Evolutionary conservation across 2,797 vertebrate species (phyloP), one percentile per base, ranked within the genome.

Genomic region (Cephalopachus bancanus): DNA sequence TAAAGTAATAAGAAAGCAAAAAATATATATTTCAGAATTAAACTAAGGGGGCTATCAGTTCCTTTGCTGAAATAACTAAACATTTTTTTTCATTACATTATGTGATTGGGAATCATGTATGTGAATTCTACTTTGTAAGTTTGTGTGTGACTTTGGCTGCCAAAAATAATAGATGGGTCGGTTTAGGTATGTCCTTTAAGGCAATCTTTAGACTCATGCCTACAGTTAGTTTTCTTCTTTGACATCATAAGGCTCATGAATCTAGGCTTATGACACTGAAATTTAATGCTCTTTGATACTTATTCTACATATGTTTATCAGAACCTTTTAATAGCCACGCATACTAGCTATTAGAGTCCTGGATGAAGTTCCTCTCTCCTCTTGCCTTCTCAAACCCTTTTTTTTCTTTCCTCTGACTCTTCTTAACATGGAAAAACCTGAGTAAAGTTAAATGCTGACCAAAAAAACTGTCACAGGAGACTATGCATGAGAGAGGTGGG

Each of bases 211-310:
- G 33, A 75, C 84, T 97, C 51, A 76, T 55, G 0, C 0, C 28
- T 95, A 30, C 16, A 24, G 49, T 78, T 93, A 44, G 9, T 55
- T 86, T 88, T 93, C 65, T 86, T 76, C 15, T 44, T 71, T 95
- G 37, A 90, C 20, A 83, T 11, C 19, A 19, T 44, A 44, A 67
- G 75, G 72, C 51, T 92, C 28, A 76, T 92, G n/a, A 84, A 53
- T 87, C 64, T 74, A 83, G 22, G 0, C 72, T 72, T 55, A 59
- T 57, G 22, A 88, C 26, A 86, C 28, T 64, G n/a, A 88, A 93
- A 59, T 17, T 51, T 55, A 83, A 53, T 33, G 51, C 33, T 89
- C 24, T 75, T 87, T 19, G 60, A 65, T 51, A 95, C 59, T 94
- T 81, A 72, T 55, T 94, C 53, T 6, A 89, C 14, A 55, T 78